Percentiles rank a stretch among this genome's conserved stretches.
Conservation (phyloP, 1,140 invertebrate genomes). For the Mya arenaria region DNA sequence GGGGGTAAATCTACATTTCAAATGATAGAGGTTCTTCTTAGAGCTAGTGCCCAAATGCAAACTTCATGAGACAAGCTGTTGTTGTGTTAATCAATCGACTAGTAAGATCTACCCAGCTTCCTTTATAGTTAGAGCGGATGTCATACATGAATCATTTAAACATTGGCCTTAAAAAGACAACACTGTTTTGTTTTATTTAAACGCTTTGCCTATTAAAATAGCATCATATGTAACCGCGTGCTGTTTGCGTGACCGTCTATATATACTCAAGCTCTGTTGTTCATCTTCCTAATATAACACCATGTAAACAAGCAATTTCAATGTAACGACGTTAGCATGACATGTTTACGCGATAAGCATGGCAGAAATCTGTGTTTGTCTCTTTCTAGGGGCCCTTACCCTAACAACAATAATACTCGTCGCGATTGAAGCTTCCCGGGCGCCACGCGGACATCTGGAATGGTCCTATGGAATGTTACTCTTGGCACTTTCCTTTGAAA, state of each 20-base stretch:
- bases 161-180: no score
- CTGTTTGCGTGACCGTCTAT: not conserved
- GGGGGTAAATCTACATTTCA: no score
- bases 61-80: no score
- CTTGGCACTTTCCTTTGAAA: constrained; percentile 13
- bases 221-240: not conserved
- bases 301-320: not conserved
- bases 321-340: no score
- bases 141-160: no score
- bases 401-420: constrained; percentile 33
- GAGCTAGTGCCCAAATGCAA: no score
- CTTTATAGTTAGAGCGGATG: no score
- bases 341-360: not conserved
- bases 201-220: no score
- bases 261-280: not conserved
- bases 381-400: constrained; percentile 41
- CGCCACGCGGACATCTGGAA: not conserved
- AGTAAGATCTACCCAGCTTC: no score
- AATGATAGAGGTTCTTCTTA: no score
- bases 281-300: not conserved
- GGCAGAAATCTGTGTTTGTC: constrained; percentile 7
- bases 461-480: constrained; percentile 48
- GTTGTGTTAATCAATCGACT: no score
- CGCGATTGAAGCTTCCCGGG: not conserved
- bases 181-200: no score